Evolutionary conservation across 2,113 vertebrate species (phyloP).

Genomic region (Plestiodon gilberti): DNA sequence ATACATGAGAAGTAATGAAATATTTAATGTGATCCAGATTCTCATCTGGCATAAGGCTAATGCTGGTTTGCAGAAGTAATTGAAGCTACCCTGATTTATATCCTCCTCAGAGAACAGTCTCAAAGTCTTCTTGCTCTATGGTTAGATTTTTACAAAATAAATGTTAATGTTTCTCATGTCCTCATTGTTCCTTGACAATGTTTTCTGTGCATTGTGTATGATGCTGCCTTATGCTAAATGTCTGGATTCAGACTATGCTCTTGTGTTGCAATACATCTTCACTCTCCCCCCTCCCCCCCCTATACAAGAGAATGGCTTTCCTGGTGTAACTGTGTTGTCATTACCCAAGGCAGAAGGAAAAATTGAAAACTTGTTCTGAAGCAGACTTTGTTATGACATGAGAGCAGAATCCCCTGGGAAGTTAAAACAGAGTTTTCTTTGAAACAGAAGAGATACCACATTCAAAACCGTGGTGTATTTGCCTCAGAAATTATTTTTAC

Average conservation of each 20-base stretch:
- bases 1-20: constrained; percentile 28
- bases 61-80: not conserved
- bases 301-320: constrained; percentile 67
- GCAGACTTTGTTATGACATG: constrained; percentile 75
- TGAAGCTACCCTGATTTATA: not conserved
- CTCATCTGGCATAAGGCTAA: not conserved
- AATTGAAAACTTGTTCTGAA: constrained; percentile 73
- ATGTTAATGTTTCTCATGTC: not conserved
- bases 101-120: not conserved
- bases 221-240: not conserved
- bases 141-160: not conserved
- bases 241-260: constrained; percentile 27
- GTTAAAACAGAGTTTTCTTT: constrained; percentile 69
- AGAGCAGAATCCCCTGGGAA: constrained; percentile 69
- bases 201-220: not conserved
- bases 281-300: not conserved
- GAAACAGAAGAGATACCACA: constrained; percentile 69
- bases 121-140: not conserved
- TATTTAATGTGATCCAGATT: constrained; percentile 35
- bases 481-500: constrained; percentile 37
- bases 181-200: not conserved
- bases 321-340: constrained; percentile 69
- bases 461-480: constrained; percentile 62
- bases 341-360: constrained; percentile 70
- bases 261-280: constrained; percentile 43